Evolutionary conservation across 1,140 invertebrate genomes (phyloP), one percentile per base, ranked within the genome.

Genomic region (Babylonia areolata): DNA sequence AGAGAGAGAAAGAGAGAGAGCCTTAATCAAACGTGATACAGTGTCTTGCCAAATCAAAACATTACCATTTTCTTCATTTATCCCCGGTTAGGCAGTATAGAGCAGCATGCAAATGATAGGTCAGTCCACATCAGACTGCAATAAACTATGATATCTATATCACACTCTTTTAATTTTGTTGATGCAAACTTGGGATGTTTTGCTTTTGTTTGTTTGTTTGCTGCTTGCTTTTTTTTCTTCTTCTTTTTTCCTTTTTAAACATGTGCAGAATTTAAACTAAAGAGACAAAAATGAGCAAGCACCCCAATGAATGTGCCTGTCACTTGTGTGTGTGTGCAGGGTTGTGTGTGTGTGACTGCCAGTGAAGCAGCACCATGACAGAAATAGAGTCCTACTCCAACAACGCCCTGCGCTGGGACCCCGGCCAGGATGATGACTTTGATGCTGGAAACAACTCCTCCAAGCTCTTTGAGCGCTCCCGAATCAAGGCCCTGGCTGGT

Each of bases 361-460:
- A 39, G 84, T 78, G 73, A 85, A 69, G 37, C 33, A 28, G 71
- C 83, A 89, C 86, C 87, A 94, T 94, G 93, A 94, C 93, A 23
- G 93, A 94, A 87, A 91, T 94, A 75, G 93, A 93, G 80, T 89
- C 91, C 78, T 87, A 87, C 39, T 85, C 85, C 64, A 92, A 92
- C 89, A 92, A 92, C 89, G 90, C 90, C 37, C 89, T 92, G 79
- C 91, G 92, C n/a, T 94, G 93, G 94, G 93, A 94, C 58, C 86
- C 90, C 37, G 89, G 90, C 42, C 91, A 91, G 86, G 98, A 98
- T 95, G 95, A 95, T 85, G 98, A 99, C 95, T 99, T 99, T 95
- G 99, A 99, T 95, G 98, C 98, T 91, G 99, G 98, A 92, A 99
- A 99, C 95, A 99, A 98, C 90, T 99, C 98, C 89, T 99, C 99